Conservation (phyloP, 1,140 invertebrate species). For the Oedothorax gibbosus region DNA sequence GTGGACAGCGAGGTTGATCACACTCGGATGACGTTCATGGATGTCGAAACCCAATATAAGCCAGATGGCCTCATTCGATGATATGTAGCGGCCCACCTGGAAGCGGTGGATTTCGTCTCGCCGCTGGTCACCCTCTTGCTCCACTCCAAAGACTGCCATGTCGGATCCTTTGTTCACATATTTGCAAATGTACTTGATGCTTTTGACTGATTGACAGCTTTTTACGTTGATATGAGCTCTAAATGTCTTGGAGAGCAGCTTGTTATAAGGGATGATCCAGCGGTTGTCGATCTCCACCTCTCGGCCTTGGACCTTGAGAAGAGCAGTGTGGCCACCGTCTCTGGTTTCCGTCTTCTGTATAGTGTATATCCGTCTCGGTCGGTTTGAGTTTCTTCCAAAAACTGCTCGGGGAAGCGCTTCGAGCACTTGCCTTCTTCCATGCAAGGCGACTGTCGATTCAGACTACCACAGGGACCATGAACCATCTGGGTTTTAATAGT, state of each 20-base stretch:
- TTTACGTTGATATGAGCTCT: slow-evolving; percentile 72
- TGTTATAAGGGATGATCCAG: slow-evolving; percentile 73
- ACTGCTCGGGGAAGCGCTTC: slow-evolving; percentile 62
- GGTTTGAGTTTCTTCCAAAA: neutral
- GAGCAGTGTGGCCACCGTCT: neutral
- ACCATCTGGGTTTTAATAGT: slow-evolving; percentile 69
- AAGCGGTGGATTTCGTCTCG: slow-evolving; percentile 63
- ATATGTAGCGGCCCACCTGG: slow-evolving; percentile 61
- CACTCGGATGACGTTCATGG: slow-evolving; percentile 69
- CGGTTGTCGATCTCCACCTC: slow-evolving; percentile 69
- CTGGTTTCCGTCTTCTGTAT: neutral
- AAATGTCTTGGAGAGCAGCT: slow-evolving; percentile 69
- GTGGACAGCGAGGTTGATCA: slow-evolving; percentile 70
- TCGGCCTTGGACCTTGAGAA: neutral
- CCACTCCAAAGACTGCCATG: slow-evolving; percentile 58
- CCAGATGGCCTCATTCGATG: slow-evolving; percentile 63
- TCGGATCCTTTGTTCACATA: slow-evolving; percentile 63
- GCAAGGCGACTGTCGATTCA: too few species aligned
- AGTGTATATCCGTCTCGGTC: neutral
- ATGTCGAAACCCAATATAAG: slow-evolving; percentile 64
- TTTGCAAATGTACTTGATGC: slow-evolving; percentile 68
- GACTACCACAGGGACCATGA: slow-evolving; percentile 66
- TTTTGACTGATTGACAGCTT: slow-evolving; percentile 71
- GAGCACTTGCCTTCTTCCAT: slow-evolving; percentile 62
- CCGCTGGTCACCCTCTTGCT: neutral